A percentile compares a stretch with the other conserved stretches of the same genome.
phyloP scores from a whole-genome alignment of 2,888 invertebrate genomes.

The Hetaerina titia region DNA sequence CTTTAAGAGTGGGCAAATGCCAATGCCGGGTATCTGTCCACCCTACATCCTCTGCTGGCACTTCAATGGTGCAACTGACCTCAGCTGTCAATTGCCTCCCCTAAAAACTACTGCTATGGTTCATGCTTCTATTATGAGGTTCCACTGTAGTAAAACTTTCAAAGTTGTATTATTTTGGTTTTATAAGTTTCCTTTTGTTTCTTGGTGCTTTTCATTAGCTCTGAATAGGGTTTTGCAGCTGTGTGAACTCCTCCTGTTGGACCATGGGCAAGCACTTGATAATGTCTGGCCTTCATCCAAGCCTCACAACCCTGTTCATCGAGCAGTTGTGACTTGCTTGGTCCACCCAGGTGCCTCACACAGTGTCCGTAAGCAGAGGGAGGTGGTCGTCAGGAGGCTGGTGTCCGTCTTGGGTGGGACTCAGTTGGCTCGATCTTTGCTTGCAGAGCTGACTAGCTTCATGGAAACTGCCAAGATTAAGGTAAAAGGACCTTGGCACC shows the following conservation, averaged over 20 bases:
- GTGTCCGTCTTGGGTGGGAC: constrained; percentile 82
- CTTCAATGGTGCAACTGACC: too few species aligned
- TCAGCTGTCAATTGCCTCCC: too few species aligned
- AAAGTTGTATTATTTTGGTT: neutral
- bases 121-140: too few species aligned
- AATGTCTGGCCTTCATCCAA: constrained; percentile 76
- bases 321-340: constrained; percentile 85
- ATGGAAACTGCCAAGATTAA: constrained; percentile 82
- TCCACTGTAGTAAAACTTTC: too few species aligned
- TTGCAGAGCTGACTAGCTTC: constrained; percentile 83
- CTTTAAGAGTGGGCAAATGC: too few species aligned
- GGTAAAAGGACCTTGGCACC: constrained; percentile 69
- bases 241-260: constrained; percentile 85
- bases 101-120: too few species aligned
- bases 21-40: too few species aligned
- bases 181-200: constrained; percentile 50
- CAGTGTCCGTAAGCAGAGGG: constrained; percentile 82
- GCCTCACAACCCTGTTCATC: constrained; percentile 82
- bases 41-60: too few species aligned
- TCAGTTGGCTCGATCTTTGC: constrained; percentile 81
- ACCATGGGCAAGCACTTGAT: constrained; percentile 84
- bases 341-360: constrained; percentile 80
- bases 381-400: constrained; percentile 82
- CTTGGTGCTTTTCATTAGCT: constrained; percentile 76
- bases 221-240: constrained; percentile 86